Evolutionary conservation across 2,888 invertebrate genomes (phyloP), one percentile per base, ranked within the genome.

Genomic region (Apamea anceps): DNA sequence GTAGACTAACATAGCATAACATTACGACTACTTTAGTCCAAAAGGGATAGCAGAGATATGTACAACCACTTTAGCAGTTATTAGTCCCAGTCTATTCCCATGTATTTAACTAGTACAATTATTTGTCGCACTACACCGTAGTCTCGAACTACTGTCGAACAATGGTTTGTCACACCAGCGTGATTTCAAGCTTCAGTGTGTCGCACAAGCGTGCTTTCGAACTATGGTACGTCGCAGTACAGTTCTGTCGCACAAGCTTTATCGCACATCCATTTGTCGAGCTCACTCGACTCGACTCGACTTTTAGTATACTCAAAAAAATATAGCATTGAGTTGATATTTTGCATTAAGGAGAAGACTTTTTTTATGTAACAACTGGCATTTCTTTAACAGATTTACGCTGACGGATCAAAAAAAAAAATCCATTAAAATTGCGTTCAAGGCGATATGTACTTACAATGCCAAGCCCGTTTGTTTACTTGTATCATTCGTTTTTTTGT

Each of bases 381-480:
- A 32, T 51, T 65, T 71, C 28, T 62, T 65, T 42, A 15, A 60
- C 62, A 48, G 48, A 79, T 65, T 68, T 8, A 37, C 13, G 42
- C 32, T 68, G 37, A 42, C 42, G 7, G 13, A 15, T n/a, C 48
- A 37, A 54, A 48, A 78, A 65, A 78, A 65, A 70, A 79, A 85
- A 65, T 25, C 72, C 42, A 82, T 79, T 54, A 45, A 28, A 32
- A 79, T 65, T 51, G 45, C 7, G 28, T 67, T 65, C 60, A 73
- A 82, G 80, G 70, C 37, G 18, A 42, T 51, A 42, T 37, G 65
- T 68, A n/a, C n/a, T n/a, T n/a, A n/a, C n/a, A n/a, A 73, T 73
- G 73, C 28, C 48, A 15, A 51, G 12, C 15, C 18, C n/a, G 7
- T 71, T 79, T 79, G 79, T 79, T 65, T 62, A 45, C n/a, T 51